Percentiles rank a stretch among this genome's conserved stretches.
Conservation (phyloP, 2,113 vertebrate genomes). For the Brienomyrus brachyistius region DNA sequence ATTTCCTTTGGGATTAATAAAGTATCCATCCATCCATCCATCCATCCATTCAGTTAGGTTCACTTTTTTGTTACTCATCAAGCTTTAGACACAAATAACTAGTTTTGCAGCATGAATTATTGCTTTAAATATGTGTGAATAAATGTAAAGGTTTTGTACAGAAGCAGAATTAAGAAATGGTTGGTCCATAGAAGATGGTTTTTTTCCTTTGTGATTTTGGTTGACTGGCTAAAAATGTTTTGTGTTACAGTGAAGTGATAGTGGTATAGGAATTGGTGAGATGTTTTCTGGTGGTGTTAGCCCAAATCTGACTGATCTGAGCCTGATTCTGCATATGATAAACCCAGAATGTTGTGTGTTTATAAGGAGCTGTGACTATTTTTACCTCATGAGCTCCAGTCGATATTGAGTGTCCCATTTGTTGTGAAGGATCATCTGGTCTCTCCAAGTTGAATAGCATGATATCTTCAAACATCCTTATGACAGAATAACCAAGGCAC, state of each 20-base stretch:
- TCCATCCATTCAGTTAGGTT: neutral
- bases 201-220: neutral
- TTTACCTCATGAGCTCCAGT: neutral
- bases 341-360: neutral
- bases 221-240: neutral
- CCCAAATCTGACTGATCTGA: neutral
- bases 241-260: neutral
- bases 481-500: neutral
- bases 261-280: neutral
- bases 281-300: neutral
- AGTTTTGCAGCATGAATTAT: neutral
- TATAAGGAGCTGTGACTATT: neutral
- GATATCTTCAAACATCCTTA: neutral
- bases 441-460: neutral
- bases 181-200: neutral
- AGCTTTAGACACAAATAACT: neutral
- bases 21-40: no score
- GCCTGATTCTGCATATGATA: neutral
- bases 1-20: no score
- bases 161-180: neutral
- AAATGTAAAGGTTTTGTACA: neutral
- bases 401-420: neutral
- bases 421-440: neutral
- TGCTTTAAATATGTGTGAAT: neutral
- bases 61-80: neutral